A percentile compares a stretch with the other conserved stretches of the same genome.
phyloP scores from a whole-genome alignment of 2,888 invertebrate species.

The Caenorhabditis sp. region DNA sequence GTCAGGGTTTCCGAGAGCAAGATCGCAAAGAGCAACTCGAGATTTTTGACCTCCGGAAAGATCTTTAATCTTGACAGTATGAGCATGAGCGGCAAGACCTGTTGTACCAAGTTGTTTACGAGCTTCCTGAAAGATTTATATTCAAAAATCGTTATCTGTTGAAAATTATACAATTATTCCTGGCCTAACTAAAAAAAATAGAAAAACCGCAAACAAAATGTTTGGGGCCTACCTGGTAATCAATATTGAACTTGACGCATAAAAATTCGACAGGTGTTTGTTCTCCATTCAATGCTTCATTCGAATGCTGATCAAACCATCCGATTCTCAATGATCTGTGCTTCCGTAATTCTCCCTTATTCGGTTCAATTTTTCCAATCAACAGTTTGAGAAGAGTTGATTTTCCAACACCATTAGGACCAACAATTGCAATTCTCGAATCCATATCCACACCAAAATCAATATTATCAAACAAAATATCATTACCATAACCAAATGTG shows the following conservation, averaged over 20 bases:
- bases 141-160: neutral
- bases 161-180: no score
- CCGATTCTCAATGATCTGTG: constrained; percentile 95
- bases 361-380: constrained; percentile 83
- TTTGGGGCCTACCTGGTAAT: constrained; percentile 71
- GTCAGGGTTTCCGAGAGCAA: constrained; percentile 93
- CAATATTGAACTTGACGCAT: constrained; percentile 74
- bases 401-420: constrained; percentile 98
- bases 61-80: constrained; percentile 95
- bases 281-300: constrained; percentile 95
- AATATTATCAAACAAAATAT: constrained; percentile 80
- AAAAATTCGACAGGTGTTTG: constrained; percentile 95
- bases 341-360: constrained; percentile 84
- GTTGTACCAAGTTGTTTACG: constrained; percentile 95
- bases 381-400: constrained; percentile 95
- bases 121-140: constrained; percentile 74
- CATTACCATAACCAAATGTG: constrained; percentile 83
- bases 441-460: constrained; percentile 95
- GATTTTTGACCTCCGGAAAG: constrained; percentile 79
- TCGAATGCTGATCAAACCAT: constrained; percentile 98
- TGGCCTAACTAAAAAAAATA: neutral
- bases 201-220: neutral
- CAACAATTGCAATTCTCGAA: constrained; percentile 78
- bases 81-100: constrained; percentile 94
- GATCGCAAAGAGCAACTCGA: constrained; percentile 91